Percentiles rank a stretch among this genome's conserved stretches.
Evolutionary conservation across 30 jellyfish, hydroid and myxozoan genomes (phyloP).

Genomic region (Cassiopea andromeda): DNA sequence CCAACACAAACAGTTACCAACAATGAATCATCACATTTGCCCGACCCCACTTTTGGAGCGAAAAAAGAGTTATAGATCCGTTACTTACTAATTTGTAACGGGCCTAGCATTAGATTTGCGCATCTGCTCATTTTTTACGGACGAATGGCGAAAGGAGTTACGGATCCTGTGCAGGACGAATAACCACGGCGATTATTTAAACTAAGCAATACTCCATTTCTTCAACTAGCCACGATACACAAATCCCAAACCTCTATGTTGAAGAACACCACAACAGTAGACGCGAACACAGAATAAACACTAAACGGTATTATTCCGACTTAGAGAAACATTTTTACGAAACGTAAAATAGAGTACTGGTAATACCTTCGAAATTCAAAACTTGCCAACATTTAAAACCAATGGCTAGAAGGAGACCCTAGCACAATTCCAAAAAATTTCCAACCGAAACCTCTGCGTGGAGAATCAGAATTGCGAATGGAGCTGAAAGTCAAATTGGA

Average conservation of each 20-base stretch:
- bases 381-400: conserved; percentile 8
- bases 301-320: neutral
- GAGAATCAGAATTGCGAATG: neutral
- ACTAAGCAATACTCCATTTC: no score
- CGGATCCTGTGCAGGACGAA: no score
- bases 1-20: no score
- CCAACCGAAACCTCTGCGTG: conserved; percentile 12
- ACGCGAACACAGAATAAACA: conserved; percentile 2
- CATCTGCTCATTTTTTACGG: no score
- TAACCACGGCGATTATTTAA: no score
- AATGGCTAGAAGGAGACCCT: conserved; percentile 3
- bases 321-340: neutral
- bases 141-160: no score
- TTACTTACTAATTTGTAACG: no score
- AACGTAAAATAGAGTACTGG: conserved; percentile 15
- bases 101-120: no score
- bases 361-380: neutral
- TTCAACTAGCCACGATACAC: conserved; percentile 4
- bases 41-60: no score
- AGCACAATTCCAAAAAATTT: neutral
- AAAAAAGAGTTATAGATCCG: no score
- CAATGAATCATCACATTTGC: no score
- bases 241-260: conserved; percentile 7
- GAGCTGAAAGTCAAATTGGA: neutral
- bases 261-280: conserved; percentile 3